Percentiles rank a stretch among this genome's conserved stretches.
Evolutionary conservation across 2,888 invertebrate species (phyloP).

Genomic region (Mythimna lalbum): DNA sequence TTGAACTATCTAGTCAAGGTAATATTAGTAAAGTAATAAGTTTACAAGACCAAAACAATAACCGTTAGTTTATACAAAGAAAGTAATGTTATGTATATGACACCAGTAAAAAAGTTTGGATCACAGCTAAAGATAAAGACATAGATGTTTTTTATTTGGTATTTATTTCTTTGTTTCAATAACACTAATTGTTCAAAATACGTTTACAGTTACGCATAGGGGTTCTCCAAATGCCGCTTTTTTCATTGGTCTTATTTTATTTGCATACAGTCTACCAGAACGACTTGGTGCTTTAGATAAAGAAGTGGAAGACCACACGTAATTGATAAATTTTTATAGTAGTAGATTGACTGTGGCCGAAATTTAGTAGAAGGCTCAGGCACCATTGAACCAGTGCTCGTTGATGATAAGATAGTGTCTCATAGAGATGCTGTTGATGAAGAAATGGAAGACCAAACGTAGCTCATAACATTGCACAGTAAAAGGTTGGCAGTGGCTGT

Average conservation of each 20-base stretch:
- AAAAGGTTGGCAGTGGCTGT: conserved; percentile 97
- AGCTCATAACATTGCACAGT: conserved; percentile 95
- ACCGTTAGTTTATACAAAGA: background rate
- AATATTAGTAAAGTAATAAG: background rate
- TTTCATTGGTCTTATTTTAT: background rate
- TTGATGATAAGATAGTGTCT: conserved; percentile 92
- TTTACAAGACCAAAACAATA: background rate
- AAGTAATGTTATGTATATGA: background rate
- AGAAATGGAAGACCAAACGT: conserved; percentile 86
- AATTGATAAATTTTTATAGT: conserved; percentile 95
- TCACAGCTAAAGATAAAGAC: too few species aligned
- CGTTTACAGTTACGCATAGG: background rate
- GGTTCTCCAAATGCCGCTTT: too few species aligned
- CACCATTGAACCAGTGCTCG: conserved; percentile 94
- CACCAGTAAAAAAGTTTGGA: background rate
- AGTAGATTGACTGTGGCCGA: too few species aligned
- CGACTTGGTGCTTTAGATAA: too few species aligned
- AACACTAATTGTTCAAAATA: background rate
- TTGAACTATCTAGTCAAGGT: background rate
- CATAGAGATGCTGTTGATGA: conserved; percentile 92
- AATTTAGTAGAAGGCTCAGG: conserved; percentile 96
- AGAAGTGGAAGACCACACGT: conserved; percentile 62
- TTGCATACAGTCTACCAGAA: too few species aligned
- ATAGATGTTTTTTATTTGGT: too few species aligned
- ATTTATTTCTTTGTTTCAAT: too few species aligned